Evolutionary conservation across 2,888 invertebrate genomes (phyloP).

Genomic region (Acronicta leporina): DNA sequence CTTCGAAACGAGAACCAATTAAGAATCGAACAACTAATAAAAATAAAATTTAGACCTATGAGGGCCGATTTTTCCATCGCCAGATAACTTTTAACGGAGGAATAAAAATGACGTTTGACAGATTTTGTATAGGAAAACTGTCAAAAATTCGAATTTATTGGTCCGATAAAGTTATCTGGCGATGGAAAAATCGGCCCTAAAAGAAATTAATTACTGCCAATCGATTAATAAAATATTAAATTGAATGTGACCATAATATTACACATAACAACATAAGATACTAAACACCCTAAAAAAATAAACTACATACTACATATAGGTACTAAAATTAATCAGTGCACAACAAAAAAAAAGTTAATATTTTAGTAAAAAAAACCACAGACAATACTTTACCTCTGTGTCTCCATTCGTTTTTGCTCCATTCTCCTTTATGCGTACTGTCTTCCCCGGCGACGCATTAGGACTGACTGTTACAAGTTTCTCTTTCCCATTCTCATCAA

Average conservation of each 20-base stretch:
- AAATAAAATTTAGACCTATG: no score
- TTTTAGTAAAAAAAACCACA: slow-evolving; percentile 53
- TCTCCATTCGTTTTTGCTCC: slow-evolving; percentile 76
- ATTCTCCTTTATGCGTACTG: slow-evolving; percentile 84
- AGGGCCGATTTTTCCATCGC: no score
- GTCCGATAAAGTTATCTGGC: no score
- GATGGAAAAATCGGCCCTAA: no score
- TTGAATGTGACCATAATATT: slow-evolving; percentile 4
- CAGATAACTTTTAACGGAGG: no score
- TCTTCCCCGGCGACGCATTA: slow-evolving; percentile 81
- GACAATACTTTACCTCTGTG: slow-evolving; percentile 70
- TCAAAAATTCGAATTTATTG: no score
- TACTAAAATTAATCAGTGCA: slow-evolving; percentile 22
- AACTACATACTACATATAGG: slow-evolving; percentile 9
- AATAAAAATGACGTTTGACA: no score
- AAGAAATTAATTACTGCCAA: no score
- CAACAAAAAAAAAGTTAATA: slow-evolving; percentile 50
- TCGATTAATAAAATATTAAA: slow-evolving; percentile 2
- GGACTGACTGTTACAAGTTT: slow-evolving; percentile 69
- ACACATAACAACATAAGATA: background rate
- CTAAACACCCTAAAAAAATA: background rate
- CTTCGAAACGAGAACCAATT: no score
- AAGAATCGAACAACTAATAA: no score
- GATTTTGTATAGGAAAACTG: no score
- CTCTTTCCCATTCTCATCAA: slow-evolving; percentile 56